A percentile compares a stretch with the other conserved stretches of the same genome.
Evolutionary conservation across 53 echinoderm and acorn worm genomes (phyloP).

Genomic region (Crossaster papposus): DNA sequence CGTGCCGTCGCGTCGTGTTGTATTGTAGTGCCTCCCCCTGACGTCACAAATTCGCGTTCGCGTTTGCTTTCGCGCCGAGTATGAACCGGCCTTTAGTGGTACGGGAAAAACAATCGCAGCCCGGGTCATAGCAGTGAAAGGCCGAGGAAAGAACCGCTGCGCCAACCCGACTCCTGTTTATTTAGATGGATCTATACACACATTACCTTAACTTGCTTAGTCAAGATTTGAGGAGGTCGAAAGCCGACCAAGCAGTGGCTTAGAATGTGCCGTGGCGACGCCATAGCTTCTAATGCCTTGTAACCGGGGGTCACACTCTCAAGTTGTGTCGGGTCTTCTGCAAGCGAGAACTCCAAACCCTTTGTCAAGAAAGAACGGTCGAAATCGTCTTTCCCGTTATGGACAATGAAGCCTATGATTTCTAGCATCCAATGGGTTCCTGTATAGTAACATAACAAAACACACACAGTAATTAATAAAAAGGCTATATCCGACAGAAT

Average conservation of each 20-base stretch:
- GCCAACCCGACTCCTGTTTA: too few species aligned
- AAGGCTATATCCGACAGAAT: too few species aligned
- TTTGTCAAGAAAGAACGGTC: constrained; percentile 62
- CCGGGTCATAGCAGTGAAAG: too few species aligned
- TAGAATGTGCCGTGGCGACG: constrained; percentile 52
- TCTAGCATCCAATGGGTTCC: constrained; percentile 80
- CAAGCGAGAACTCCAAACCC: constrained; percentile 61
- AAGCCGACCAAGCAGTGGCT: constrained; percentile 50
- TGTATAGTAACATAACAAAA: neutral
- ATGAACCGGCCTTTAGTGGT: too few species aligned
- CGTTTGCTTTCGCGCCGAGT: too few species aligned
- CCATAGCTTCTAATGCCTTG: constrained; percentile 37
- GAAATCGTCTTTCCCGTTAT: constrained; percentile 60
- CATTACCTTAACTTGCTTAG: constrained; percentile 24
- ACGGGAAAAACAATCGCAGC: too few species aligned
- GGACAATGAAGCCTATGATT: constrained; percentile 55
- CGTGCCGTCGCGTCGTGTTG: too few species aligned
- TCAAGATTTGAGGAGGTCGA: constrained; percentile 50
- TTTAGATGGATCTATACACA: too few species aligned
- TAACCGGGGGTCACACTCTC: constrained; percentile 46
- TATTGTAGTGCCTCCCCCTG: too few species aligned
- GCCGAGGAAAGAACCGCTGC: too few species aligned
- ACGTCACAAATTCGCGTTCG: too few species aligned
- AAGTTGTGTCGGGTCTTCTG: constrained; percentile 40
- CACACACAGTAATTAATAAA: neutral